Evolutionary conservation across 2,797 vertebrate species (phyloP), one percentile per base, ranked within the genome.

Genomic region (Jordanella pulchra): DNA sequence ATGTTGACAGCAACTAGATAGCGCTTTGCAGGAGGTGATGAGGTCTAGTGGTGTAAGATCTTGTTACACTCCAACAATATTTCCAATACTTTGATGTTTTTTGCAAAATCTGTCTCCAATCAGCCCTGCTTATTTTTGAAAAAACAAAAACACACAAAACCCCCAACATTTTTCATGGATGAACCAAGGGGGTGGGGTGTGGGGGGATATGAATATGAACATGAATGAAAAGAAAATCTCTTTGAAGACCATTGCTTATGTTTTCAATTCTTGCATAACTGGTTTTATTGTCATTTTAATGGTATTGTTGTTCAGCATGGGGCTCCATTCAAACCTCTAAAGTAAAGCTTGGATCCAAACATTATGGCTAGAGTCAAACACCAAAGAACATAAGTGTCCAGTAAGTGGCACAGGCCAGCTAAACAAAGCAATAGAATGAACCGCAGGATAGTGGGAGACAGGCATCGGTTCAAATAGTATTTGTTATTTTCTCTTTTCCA

Each of bases 361-460:
- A 86, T 85, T 78, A 82, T 89, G 87, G 55, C 79, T 82, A 13
- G 35, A 86, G 76, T 85, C 84, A 79, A 54, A 35, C 77, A 89
- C 67, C 81, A 83, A 79, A 68, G 61, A 82, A 76, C 73, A 88
- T 81, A 71, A 82, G 79, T 50, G 51, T 82, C 85, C 80, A 74
- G 78, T 71, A 56, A 76, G 67, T 35, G 23, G 65, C 45, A 67
- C 25, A 14, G 61, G 51, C 70, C 78, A 73, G 73, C 81, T 75
- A 75, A 75, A 78, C 82, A 87, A 89, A 89, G 79, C 82, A 83
- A 83, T 68, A 55, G 56, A 60, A 79, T 25, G 56, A 87, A 87
- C 79, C 60, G 9, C 84, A 71, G 55, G n/a, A 76, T 75, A 84
- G 70, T 39, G 48, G 77, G 79, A 78, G 76, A 68, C 71, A 64